Percentiles rank a stretch among this genome's conserved stretches.
Evolutionary conservation across 2,797 vertebrate species (phyloP).

Genomic region (Mus minutoides): DNA sequence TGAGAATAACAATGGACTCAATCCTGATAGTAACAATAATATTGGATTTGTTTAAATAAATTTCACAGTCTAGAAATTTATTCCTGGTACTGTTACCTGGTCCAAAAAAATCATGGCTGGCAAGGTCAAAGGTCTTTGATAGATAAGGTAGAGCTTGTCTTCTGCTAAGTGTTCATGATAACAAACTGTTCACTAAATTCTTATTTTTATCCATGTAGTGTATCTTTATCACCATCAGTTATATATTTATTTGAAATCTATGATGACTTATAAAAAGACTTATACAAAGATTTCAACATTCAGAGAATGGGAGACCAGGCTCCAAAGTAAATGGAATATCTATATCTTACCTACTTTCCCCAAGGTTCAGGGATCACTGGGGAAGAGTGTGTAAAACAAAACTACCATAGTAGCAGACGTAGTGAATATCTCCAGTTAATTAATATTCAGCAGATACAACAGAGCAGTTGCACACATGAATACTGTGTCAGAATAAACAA

Average conservation of each 20-base stretch:
- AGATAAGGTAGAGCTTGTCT: neutral
- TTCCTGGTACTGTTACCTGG: no score
- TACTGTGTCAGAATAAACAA: neutral
- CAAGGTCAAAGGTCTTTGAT: neutral
- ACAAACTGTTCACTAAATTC: neutral
- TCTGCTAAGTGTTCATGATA: neutral
- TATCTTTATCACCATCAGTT: neutral
- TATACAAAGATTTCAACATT: neutral
- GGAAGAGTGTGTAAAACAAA: neutral
- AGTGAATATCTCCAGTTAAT: neutral
- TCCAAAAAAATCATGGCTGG: neutral
- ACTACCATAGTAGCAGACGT: neutral
- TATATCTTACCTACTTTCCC: neutral
- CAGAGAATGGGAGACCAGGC: neutral
- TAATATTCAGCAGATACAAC: no score
- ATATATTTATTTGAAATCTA: neutral
- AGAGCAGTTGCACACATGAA: neutral
- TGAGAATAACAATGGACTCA: neutral
- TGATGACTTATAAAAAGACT: neutral
- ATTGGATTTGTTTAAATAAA: neutral
- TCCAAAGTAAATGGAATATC: neutral
- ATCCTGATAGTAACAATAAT: no score
- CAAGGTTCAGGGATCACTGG: rapidly evolving
- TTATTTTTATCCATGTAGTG: neutral
- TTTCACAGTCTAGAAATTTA: neutral